These are phyloP conservation scores for Malurus leucopterus DNA, from an alignment of 2,797 vertebrate genomes.

Conservation along the genomic window DNA sequence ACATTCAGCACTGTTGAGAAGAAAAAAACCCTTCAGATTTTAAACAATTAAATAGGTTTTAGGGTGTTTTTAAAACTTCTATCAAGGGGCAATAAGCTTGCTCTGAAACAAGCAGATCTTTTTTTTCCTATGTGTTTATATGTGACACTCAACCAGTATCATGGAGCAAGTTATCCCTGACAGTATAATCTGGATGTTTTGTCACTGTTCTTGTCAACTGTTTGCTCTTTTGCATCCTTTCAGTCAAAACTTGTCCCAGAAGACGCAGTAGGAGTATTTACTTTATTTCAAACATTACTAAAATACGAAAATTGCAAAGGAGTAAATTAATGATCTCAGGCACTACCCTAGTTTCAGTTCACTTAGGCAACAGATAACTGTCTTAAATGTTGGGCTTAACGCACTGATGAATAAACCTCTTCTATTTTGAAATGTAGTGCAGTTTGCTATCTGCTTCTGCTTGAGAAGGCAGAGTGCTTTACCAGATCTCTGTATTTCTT, in stretches of 20 bases:
- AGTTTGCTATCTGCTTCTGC: background rate
- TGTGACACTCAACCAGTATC: background rate
- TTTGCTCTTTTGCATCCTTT: background rate
- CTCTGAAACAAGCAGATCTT: background rate
- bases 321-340: background rate
- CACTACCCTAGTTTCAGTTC: background rate
- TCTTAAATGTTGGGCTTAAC: background rate
- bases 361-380: background rate
- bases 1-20: background rate
- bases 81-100: background rate
- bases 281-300: constrained; percentile 44
- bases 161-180: background rate
- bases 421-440: background rate
- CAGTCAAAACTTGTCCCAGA: constrained; percentile 31
- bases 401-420: background rate
- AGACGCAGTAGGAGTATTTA: constrained; percentile 2
- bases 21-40: background rate
- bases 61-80: background rate
- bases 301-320: constrained; percentile 31
- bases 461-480: background rate
- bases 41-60: background rate
- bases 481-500: background rate
- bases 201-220: background rate
- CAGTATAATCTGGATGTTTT: constrained; percentile 15
- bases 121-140: background rate